A percentile compares a stretch with the other conserved stretches of the same genome.
Conservation (phyloP, 2,113 vertebrate genomes). For the Ctenodactylus gundi region DNA sequence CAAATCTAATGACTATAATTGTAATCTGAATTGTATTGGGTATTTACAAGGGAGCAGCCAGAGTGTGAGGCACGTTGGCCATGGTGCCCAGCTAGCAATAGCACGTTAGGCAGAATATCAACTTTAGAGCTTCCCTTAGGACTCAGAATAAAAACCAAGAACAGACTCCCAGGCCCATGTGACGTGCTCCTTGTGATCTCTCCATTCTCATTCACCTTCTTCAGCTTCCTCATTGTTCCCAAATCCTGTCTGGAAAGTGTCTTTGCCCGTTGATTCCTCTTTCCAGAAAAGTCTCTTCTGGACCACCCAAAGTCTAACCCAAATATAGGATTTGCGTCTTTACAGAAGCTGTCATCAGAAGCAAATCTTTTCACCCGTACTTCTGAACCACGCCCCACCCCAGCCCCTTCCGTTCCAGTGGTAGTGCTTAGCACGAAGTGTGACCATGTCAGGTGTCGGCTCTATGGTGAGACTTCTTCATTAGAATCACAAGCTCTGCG, state of each 20-base stretch:
- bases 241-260: fast-evolving
- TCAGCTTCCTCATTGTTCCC: not conserved
- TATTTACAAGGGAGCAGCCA: not conserved
- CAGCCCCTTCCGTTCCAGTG: not conserved
- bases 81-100: not conserved
- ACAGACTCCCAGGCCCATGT: too few relatives aligned
- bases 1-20: not conserved
- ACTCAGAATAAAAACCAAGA: not conserved
- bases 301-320: not conserved
- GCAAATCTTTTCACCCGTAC: not conserved
- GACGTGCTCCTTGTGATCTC: too few relatives aligned
- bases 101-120: not conserved
- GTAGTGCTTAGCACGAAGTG: not conserved
- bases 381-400: not conserved
- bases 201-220: not conserved
- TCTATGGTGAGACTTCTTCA: not conserved
- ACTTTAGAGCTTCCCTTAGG: not conserved
- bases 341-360: not conserved
- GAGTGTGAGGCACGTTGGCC: not conserved
- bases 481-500: not conserved
- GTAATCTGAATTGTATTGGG: not conserved
- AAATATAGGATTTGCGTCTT: not conserved
- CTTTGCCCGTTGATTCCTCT: not conserved
- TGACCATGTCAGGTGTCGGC: not conserved
- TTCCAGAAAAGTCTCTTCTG: not conserved